Base-by-base conservation (phyloP, 2,113 vertebrate species). In the Oreochromis tanganicae region DNA sequence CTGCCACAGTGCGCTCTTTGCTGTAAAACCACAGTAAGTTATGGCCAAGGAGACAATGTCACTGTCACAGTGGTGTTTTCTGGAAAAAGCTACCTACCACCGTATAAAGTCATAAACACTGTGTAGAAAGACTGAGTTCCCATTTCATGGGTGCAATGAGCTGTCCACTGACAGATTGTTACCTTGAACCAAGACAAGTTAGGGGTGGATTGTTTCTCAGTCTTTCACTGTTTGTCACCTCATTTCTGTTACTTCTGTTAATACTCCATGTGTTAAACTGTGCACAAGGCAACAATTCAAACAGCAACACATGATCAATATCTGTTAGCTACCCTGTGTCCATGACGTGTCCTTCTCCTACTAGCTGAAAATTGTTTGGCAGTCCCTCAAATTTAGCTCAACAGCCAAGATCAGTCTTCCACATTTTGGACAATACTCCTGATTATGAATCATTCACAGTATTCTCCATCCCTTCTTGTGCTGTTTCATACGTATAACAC, bases 21-120 rank as follows among this genome's bases (percentile, higher is more conserved):
- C n/a, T 71, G n/a, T 21, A 41, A 24, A 24, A 43, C n/a, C 12
- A 24, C 10, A 3, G 4, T 43, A 71, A 16, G 0, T 24, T 71
- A 6, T 43, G n/a, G 6, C 36, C n/a, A 16, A 43, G 38, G 66
- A 38, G 7, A 71, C 38, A 43, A 71, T 71, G 63, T 14, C 36
- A 16, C 66, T 0, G n/a, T 71, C 36, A 41, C 63, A 41, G 63
- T 13, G 17, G 0, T 71, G 66, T 71, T 43, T 71, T 41, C n/a
- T 71, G 66, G 66, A 8, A 71, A 68, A 24, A 16, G 4, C 36
- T 24, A 6, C 66, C 36, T 71, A 0, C 36, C 36, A 71, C n/a
- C 3, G 0, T 71, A 43, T 71, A 71, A 24, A 24, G 38, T 9
- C 36, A 41, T 14, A 21, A 68, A 68, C 0, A 0, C 34, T 41